These are phyloP conservation scores for Mastomys coucha DNA, from an alignment of 2,113 vertebrate species.

Conservation along the genomic window DNA sequence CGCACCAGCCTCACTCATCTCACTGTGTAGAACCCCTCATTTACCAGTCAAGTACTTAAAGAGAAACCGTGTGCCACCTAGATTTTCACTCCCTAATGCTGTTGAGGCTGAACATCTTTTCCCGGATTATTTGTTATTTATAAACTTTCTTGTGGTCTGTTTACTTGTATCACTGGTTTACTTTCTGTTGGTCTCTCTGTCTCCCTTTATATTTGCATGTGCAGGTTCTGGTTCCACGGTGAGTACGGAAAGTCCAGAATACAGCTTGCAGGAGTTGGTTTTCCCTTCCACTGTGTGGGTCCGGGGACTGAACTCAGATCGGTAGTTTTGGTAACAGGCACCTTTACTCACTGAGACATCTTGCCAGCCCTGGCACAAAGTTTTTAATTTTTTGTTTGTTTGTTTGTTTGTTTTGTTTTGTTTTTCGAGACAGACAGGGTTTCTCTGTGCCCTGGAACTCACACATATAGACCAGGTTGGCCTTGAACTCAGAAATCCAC, in stretches of 20 bases:
- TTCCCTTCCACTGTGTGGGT: background rate
- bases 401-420: too few relatives aligned
- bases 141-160: background rate
- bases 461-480: too few relatives aligned
- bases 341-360: background rate
- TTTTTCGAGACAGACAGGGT: too few relatives aligned
- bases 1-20: background rate
- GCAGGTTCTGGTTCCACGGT: background rate
- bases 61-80: background rate
- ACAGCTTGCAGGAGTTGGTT: background rate
- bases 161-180: background rate
- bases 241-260: background rate
- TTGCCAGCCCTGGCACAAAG: background rate
- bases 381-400: background rate
- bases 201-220: background rate
- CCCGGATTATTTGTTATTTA: background rate
- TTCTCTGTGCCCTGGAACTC: too few relatives aligned
- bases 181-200: background rate
- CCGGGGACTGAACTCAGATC: background rate
- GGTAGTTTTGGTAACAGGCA: background rate
- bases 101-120: background rate
- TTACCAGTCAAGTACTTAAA: background rate
- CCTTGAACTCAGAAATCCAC: too few relatives aligned
- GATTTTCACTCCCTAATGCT: conserved; percentile 14
- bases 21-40: conserved; percentile 5